Evolutionary conservation across 2,113 vertebrate genomes (phyloP), one percentile per base, ranked within the genome.

Genomic region (Australoheros scitulus): DNA sequence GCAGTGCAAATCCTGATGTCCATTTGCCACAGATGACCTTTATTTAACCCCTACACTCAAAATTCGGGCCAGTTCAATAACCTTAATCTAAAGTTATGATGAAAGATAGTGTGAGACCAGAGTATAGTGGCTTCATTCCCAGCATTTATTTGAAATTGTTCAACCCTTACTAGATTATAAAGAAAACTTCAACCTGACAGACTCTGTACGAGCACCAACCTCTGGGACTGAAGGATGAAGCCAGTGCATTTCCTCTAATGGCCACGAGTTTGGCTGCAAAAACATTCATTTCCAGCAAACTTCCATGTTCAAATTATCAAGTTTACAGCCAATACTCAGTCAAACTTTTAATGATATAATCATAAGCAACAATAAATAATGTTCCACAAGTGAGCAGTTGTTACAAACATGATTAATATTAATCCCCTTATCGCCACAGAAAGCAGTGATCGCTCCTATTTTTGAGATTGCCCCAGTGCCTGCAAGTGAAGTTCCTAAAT

Each of bases 81-180:
- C 24, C 26, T 78, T 75, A 7, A 60, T 83, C 58, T n/a, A 29
- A 57, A 50, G 22, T 65, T 52, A 14, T 78, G 41, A 58, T 61
- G 15, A 79, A 63, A 38, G 50, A 26, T 11, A 9, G 52, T 77
- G 4, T 64, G 58, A 61, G 43, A 15, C 57, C 55, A 34, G 10
- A 68, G 26, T 34, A 5, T 8, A 17, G n/a, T 26, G 80, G 52
- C 74, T 65, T 43, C 4, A 15, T 32, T 86, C 47, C 57, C 3
- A 14, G 43, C 61, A 57, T 55, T 74, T 77, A 47, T 24, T 81
- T 36, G 55, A 80, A 72, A 34, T 17, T 63, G 50, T 80, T 81
- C 38, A 64, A 11, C 24, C 26, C 20, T 41, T n/a, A 56, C 11
- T 38, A 26, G 60, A n/a, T 13, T 55, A 59, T 57, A 38, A 18